phyloP scores from a whole-genome alignment of 2,797 vertebrate species.

The Emys orbicularis region DNA sequence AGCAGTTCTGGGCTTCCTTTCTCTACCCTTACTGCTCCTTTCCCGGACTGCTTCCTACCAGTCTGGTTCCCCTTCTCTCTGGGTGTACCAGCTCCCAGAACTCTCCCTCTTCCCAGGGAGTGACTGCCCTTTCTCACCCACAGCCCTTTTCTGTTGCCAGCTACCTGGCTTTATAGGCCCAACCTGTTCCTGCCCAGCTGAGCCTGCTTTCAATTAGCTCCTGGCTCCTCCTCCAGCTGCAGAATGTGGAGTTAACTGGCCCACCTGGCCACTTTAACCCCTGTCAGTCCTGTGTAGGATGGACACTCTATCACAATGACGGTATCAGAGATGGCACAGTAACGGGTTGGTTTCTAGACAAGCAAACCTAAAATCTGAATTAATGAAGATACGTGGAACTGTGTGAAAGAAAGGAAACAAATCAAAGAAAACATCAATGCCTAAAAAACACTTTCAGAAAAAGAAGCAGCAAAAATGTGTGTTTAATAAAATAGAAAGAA shows the following conservation, averaged over 20 bases:
- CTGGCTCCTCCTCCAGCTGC: not conserved
- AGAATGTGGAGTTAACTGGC: not conserved
- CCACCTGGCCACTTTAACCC: too few relatives aligned
- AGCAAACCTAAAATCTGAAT: conserved; percentile 5
- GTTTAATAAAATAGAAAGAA: not conserved
- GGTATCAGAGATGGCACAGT: not conserved
- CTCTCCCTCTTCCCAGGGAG: not conserved
- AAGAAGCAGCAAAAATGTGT: not conserved
- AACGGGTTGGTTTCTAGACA: not conserved
- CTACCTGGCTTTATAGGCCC: not conserved
- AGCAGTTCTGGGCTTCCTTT: not conserved
- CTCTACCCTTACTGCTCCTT: not conserved
- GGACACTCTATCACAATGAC: not conserved
- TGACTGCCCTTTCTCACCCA: not conserved
- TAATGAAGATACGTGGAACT: conserved; percentile 26
- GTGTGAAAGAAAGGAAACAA: conserved; percentile 22
- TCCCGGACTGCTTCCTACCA: not conserved
- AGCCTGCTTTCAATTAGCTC: not conserved
- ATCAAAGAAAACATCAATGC: not conserved
- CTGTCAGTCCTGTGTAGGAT: not conserved
- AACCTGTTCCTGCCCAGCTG: not conserved
- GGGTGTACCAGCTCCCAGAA: not conserved
- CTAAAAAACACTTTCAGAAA: not conserved
- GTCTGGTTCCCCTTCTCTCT: not conserved
- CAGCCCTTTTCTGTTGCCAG: not conserved